Evolutionary conservation across 2,888 invertebrate genomes (phyloP).

Genomic region (Drepanosiphum platanoidis): DNA sequence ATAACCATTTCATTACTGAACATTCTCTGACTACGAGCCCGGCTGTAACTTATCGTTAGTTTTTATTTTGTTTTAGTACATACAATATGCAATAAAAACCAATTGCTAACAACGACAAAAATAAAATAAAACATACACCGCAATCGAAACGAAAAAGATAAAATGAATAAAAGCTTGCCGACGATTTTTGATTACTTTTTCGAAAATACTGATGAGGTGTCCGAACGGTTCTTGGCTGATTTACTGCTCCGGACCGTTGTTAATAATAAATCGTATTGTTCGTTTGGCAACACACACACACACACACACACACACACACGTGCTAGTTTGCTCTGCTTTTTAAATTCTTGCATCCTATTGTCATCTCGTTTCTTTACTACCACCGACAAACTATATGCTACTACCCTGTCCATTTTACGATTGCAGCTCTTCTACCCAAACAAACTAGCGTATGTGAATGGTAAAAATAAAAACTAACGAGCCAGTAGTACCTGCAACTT

Average conservation of each 20-base stretch:
- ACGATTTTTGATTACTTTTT: conserved; percentile 33
- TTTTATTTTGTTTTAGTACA: background rate
- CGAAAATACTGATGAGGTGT: conserved; percentile 38
- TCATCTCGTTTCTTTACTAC: background rate
- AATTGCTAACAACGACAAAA: background rate
- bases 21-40: background rate
- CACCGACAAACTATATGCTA: background rate
- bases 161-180: conserved; percentile 40
- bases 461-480: conserved; percentile 18
- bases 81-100: conserved; percentile 34
- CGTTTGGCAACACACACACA: conserved; percentile 8
- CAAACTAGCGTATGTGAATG: background rate
- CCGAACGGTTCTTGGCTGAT: conserved; percentile 13
- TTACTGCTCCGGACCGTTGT: conserved; percentile 30
- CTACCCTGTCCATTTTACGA: conserved; percentile 2
- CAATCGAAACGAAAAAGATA: background rate
- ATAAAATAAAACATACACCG: background rate
- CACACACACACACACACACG: too few relatives aligned
- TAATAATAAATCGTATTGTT: conserved; percentile 28
- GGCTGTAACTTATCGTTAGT: background rate
- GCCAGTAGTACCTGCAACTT: background rate
- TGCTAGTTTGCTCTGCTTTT: conserved; percentile 15
- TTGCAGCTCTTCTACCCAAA: background rate
- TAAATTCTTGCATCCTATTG: background rate
- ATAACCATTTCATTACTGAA: background rate